Evolutionary conservation across 2,113 vertebrate genomes (phyloP), one percentile per base, ranked within the genome.

Genomic region (Harpagus bidentatus): DNA sequence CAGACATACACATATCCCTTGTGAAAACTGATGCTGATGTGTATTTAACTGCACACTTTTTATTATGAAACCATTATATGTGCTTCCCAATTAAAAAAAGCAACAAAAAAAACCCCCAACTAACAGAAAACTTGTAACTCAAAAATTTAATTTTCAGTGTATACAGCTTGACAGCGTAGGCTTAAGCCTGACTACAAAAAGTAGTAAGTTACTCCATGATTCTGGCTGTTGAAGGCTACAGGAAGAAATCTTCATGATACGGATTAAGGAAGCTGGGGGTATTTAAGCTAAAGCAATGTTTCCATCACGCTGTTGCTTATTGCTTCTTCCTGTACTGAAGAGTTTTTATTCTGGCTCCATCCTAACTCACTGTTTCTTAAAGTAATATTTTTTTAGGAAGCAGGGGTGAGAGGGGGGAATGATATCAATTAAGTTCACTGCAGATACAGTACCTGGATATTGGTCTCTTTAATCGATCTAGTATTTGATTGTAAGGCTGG

Each of bases 331-430:
- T 69, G 16, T 38, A 66, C n/a, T 53, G 15, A 34, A 66, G 29
- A 78, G 16, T 21, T 63, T 67, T 15, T 52, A 43, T 90, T 78
- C 43, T 76, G n/a, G 7, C 4, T 86, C 34, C 31, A 25, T 38
- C 36, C 26, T 73, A 78, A 53, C 5, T 67, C 72, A 47, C 4
- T 80, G 11, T 34, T 88, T 92, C 59, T 66, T 73, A 38, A 58
- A 67, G 7, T 13, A 65, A 14, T 69, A 11, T 50, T 34, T 65
- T 29, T 29, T 28, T 31, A 12, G 11, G 20, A 13, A 16, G 25
- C 7, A 4, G 3, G 14, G 6, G 8, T 3, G 0, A 5, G 17
- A 6, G 2, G 6, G 16, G 36, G 29, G 58, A 31, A 47, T 19
- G 17, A 38, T 50, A 28, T 48, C 34, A 72, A 4, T 69, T 43